Evolutionary conservation across 35 echinoderm and acorn worm genomes (phyloP).

Genomic region (Strongylocentrotus purpuratus): DNA sequence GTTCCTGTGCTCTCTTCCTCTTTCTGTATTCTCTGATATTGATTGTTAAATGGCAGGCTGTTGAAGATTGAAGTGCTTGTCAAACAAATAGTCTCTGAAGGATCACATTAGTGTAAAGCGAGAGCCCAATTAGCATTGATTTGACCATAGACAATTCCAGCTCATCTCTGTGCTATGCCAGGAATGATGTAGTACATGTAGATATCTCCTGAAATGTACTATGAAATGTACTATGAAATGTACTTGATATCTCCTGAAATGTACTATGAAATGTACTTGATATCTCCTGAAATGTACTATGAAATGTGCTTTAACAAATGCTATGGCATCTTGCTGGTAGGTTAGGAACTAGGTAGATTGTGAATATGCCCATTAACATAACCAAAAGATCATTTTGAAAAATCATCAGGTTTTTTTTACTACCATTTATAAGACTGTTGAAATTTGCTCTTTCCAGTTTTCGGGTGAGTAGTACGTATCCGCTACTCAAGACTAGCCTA

Average conservation of each 20-base stretch:
- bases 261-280: neutral
- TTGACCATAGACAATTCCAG: neutral
- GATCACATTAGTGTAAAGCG: neutral
- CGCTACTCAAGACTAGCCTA: neutral
- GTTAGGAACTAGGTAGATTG: neutral
- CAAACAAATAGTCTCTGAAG: neutral
- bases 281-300: neutral
- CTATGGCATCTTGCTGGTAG: neutral
- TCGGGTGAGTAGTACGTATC: too few species aligned
- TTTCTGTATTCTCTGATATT: neutral
- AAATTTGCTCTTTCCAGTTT: too few species aligned
- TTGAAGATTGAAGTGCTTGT: neutral
- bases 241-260: neutral
- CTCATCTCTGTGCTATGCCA: neutral
- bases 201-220: neutral
- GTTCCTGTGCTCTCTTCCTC: too few species aligned
- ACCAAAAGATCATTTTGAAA: too few species aligned
- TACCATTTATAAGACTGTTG: too few species aligned
- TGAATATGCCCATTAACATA: too few species aligned
- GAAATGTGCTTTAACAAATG: neutral
- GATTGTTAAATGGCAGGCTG: slow-evolving; percentile 9
- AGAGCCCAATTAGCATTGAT: neutral
- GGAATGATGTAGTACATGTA: neutral
- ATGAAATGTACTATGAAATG: neutral
- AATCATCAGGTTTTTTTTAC: too few species aligned